Conservation (phyloP, 2,797 vertebrate species). For the Lepilemur septentrionalis region DNA sequence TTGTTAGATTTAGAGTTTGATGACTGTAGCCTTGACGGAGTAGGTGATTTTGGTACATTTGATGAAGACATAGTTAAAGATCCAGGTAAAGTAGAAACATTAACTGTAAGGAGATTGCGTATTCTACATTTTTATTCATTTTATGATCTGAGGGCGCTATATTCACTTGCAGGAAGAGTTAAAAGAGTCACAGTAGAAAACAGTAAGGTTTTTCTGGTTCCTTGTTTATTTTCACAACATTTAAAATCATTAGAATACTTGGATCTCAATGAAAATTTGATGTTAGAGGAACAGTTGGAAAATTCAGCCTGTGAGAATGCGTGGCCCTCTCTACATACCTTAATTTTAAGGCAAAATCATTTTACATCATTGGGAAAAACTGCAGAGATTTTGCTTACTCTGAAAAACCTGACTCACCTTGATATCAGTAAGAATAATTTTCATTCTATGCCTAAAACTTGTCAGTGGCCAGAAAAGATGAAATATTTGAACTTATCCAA, state of each 20-base stretch:
- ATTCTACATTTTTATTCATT: slow-evolving; percentile 83
- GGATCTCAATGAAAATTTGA: slow-evolving; percentile 86
- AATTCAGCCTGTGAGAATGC: slow-evolving; percentile 78
- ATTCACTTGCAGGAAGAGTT: slow-evolving; percentile 63
- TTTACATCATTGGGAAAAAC: slow-evolving; percentile 77
- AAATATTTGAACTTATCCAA: slow-evolving; percentile 86
- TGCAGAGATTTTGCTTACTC: slow-evolving; percentile 23
- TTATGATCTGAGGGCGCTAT: slow-evolving; percentile 67
- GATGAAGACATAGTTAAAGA: not conserved
- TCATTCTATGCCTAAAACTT: slow-evolving; percentile 75
- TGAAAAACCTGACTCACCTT: slow-evolving; percentile 80
- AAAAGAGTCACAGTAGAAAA: slow-evolving; percentile 81
- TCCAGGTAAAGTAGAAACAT: slow-evolving; percentile 38
- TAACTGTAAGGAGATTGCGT: slow-evolving; percentile 72
- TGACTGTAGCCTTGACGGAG: slow-evolving; percentile 77
- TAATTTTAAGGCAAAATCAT: slow-evolving; percentile 87
- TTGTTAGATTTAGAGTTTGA: slow-evolving; percentile 74
- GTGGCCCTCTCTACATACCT: slow-evolving; percentile 82
- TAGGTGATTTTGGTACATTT: not conserved
- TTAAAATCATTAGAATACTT: slow-evolving; percentile 84
- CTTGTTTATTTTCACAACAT: slow-evolving; percentile 73
- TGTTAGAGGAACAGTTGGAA: slow-evolving; percentile 80
- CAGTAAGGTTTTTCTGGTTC: slow-evolving; percentile 85
- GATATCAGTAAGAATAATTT: slow-evolving; percentile 88
- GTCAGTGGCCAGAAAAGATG: slow-evolving; percentile 84